These are phyloP conservation scores for Lepilemur ruficaudatus DNA, from an alignment of 2,797 vertebrate species.

Conservation along the genomic window DNA sequence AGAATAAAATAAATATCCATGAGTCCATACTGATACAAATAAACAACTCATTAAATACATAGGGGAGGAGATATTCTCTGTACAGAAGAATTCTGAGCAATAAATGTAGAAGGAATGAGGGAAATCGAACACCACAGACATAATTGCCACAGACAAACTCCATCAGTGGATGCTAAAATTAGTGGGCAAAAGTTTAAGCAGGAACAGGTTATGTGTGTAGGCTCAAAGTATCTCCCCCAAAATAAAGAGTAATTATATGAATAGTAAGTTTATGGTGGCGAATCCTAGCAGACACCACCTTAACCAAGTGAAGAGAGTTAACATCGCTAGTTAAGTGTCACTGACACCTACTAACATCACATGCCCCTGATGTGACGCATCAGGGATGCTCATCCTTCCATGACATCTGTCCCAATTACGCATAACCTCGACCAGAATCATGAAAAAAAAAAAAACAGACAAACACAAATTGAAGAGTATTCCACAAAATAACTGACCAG, in stretches of 20 bases:
- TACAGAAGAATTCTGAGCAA: background rate
- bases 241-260: background rate
- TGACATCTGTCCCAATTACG: background rate
- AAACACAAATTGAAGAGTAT: background rate
- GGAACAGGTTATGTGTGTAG: background rate
- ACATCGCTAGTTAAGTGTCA: fast-evolving
- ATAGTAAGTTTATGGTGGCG: background rate
- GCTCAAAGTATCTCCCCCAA: background rate
- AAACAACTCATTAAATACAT: background rate
- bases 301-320: background rate
- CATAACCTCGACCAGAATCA: background rate
- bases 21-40: background rate
- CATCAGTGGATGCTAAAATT: background rate
- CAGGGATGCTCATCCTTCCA: background rate
- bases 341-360: background rate
- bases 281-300: background rate
- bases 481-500: background rate
- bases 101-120: background rate
- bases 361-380: fast-evolving
- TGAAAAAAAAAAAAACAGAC: background rate
- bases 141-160: background rate
- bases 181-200: background rate
- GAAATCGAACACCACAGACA: background rate
- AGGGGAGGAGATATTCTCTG: background rate
- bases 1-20: background rate